A percentile compares a stretch with the other conserved stretches of the same genome.
Conservation (phyloP, 2,888 invertebrate species). For the Bhutanitis thaidina region DNA sequence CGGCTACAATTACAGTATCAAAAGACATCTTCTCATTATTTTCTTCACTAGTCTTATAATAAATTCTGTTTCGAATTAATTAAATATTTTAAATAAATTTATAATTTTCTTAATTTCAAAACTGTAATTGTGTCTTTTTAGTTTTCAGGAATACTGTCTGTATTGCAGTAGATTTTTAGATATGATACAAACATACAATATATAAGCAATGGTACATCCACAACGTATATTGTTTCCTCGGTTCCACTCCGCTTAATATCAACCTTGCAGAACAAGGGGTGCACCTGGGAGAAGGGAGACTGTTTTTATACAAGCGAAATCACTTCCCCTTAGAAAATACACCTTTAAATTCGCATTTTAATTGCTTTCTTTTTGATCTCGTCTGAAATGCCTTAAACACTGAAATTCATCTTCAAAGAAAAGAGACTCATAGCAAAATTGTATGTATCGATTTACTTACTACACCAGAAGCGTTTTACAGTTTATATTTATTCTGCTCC, state of each 20-base stretch:
- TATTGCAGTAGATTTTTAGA: too few relatives aligned
- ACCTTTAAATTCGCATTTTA: conserved; percentile 45
- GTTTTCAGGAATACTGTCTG: too few relatives aligned
- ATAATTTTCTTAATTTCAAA: too few relatives aligned
- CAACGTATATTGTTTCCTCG: conserved; percentile 27
- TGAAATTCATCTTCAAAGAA: conserved; percentile 20
- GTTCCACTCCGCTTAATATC: conserved; percentile 61
- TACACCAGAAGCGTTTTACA: neutral
- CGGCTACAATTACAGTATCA: too few relatives aligned
- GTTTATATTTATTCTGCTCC: neutral
- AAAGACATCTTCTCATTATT: too few relatives aligned
- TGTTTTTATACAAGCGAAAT: conserved; percentile 59
- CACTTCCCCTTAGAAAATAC: conserved; percentile 62
- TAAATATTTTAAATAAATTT: too few relatives aligned
- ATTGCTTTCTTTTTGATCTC: conserved; percentile 31
- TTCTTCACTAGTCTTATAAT: too few relatives aligned
- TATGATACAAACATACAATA: too few relatives aligned
- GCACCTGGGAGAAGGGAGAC: conserved; percentile 49
- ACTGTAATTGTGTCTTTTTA: too few relatives aligned
- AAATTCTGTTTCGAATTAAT: too few relatives aligned
- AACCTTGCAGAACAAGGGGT: conserved; percentile 64
- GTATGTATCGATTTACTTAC: conserved; percentile 14
- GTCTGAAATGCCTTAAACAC: conserved; percentile 16
- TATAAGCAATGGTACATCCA: conserved; percentile 30
- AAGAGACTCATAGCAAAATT: conserved; percentile 19